Evolutionary conservation across 2,888 invertebrate genomes (phyloP).

Genomic region (Deroplatys truncata): DNA sequence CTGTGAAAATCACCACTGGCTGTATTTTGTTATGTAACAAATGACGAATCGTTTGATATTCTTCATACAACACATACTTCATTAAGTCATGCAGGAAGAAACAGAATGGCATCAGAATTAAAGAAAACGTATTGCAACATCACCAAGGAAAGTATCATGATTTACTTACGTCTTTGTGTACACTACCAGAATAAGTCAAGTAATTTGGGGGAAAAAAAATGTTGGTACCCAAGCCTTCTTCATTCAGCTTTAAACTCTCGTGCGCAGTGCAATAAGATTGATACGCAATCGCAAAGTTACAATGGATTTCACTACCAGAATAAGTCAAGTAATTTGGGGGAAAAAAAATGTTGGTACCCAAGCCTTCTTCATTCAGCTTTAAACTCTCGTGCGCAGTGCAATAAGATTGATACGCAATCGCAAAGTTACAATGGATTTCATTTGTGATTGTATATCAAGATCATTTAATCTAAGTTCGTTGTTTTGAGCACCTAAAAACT

Average conservation of each 20-base stretch:
- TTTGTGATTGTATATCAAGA: too few species aligned
- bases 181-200: neutral
- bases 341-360: neutral
- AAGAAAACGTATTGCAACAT: too few species aligned
- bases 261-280: too few species aligned
- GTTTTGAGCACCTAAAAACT: too few species aligned
- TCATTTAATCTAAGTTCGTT: too few species aligned
- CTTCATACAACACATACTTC: neutral
- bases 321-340: neutral
- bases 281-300: neutral
- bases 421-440: neutral
- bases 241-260: neutral
- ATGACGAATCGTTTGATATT: neutral
- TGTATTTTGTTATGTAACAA: neutral
- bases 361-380: neutral
- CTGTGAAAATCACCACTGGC: neutral
- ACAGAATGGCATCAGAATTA: too few species aligned
- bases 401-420: too few species aligned
- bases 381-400: too few species aligned
- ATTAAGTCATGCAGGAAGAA: neutral
- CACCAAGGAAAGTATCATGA: neutral
- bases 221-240: neutral
- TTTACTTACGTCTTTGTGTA: neutral
- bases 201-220: neutral
- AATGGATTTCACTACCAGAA: neutral